A percentile compares a stretch with the other conserved stretches of the same genome.
Conservation (phyloP, 2,888 invertebrate species). For the Drymonia ruficornis region DNA sequence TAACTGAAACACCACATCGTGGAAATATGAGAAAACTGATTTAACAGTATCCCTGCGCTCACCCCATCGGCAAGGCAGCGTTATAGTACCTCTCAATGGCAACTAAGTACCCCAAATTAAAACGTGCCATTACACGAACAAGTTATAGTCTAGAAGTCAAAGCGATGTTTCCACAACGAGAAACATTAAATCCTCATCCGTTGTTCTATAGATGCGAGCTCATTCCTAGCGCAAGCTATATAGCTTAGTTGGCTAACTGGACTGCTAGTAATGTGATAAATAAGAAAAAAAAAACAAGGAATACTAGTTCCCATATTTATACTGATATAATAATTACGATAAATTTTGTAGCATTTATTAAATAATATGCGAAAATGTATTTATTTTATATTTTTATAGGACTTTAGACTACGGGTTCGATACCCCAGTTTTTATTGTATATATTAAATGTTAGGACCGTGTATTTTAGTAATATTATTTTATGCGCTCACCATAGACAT, state of each 20-base stretch:
- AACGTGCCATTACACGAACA: neutral
- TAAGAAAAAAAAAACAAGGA: too few relatives aligned
- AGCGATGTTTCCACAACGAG: too few relatives aligned
- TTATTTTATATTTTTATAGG: conserved; percentile 35
- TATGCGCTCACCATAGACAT: too few relatives aligned
- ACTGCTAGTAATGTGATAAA: too few relatives aligned
- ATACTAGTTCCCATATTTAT: too few relatives aligned
- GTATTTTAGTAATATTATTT: too few relatives aligned
- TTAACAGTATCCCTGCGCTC: neutral
- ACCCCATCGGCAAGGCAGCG: neutral
- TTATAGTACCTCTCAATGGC: neutral
- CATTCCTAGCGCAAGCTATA: too few relatives aligned
- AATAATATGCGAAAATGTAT: conserved; percentile 12
- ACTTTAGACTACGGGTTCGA: neutral
- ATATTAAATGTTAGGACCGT: neutral
- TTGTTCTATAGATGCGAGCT: too few relatives aligned
- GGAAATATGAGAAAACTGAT: neutral
- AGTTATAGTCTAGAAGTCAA: too few relatives aligned
- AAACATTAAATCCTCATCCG: too few relatives aligned
- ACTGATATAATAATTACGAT: too few relatives aligned
- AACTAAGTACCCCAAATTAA: neutral
- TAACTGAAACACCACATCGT: conserved; percentile 15
- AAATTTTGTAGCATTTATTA: conserved; percentile 5
- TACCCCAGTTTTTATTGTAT: neutral
- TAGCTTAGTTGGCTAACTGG: too few relatives aligned